Base-by-base conservation (phyloP, 2,888 invertebrate genomes). In the Amphipoea lucens region DNA sequence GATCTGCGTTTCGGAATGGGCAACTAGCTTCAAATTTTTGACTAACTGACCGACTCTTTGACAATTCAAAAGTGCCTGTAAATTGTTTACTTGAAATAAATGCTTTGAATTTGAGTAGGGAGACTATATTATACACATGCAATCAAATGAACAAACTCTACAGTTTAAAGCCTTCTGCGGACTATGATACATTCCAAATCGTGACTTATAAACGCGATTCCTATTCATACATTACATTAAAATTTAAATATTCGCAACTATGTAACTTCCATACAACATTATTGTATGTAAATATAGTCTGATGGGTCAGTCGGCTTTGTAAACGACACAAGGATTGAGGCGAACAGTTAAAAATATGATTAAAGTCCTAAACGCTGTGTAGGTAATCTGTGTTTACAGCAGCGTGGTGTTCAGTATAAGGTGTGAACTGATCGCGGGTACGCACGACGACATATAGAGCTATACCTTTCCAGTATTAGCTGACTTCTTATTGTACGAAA, bases 311-410 rank as follows among this genome's bases (percentile, higher is more conserved):
- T 69, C 74, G 70, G 83, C 83, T 85, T 78, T 75, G 85, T 87
- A 82, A 79, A 86, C 78, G 90, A 90, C 89, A 84, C 77, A 82
- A 74, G 29, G 42, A 75, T 79, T 79, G 83, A 87, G 78, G 65
- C 45, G 14, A 69, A 82, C 87, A 81, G 83, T 88, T 87, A 88
- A 88, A 91, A 88, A 84, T 84, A 81, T 82, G 68, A 76, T 76
- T 57, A 23, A 82, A 23, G 54, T n/a, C 7, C 76, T 63, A 82
- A 75, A 68, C 11, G 81, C 74, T 65, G 68, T 66, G 78, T 83
- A 17, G n/a, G 70, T 71, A 76, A 85, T 86, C 85, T 85, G 83
- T 75, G 71, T 48, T 82, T 78, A 76, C 71, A 76, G 45, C 11
- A 62, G 36, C 51, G 68, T 70, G 23, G 4, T 23, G 2, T 20